These are phyloP conservation scores for Drosophila sechellia DNA, from an alignment of 1,140 invertebrate species.

Conservation along the genomic window DNA sequence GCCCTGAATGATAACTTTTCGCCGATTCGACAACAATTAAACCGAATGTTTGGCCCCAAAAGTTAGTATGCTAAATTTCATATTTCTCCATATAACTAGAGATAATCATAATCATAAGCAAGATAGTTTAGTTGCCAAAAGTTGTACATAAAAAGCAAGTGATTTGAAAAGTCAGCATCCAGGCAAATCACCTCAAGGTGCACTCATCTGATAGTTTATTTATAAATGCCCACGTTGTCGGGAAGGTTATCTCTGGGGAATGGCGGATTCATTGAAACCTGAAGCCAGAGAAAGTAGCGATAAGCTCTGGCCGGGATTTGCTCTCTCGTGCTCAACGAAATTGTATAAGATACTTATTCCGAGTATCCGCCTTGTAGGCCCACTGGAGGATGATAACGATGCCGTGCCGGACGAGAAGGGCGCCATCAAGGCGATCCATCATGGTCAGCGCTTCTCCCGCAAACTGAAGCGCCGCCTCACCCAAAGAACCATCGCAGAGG, in stretches of 20 bases:
- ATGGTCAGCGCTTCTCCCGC: constrained; percentile 89
- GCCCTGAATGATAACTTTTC: constrained; percentile 3
- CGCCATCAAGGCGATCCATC: constrained; percentile 89
- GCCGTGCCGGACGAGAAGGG: constrained; percentile 57
- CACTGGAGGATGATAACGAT: constrained; percentile 72
- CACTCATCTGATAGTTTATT: constrained; percentile 55
- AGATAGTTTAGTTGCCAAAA: too few species aligned
- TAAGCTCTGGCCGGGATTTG: constrained; percentile 17
- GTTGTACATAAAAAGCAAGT: not conserved
- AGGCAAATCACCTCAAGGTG: constrained; percentile 19
- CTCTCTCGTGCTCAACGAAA: constrained; percentile 5
- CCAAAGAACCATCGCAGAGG: constrained; percentile 89
- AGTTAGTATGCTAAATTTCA: constrained; percentile 1
- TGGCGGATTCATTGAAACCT: constrained; percentile 27
- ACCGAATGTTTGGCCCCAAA: constrained; percentile 3
- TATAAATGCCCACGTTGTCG: constrained; percentile 43
- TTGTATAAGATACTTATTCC: constrained; percentile 5
- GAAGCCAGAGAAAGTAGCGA: constrained; percentile 16
- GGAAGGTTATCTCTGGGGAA: constrained; percentile 55
- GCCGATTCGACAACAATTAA: constrained; percentile 3
- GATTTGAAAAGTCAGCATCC: not conserved
- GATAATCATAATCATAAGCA: too few species aligned
- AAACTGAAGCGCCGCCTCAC: constrained; percentile 90
- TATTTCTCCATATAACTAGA: not conserved
- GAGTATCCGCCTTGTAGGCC: constrained; percentile 46